A percentile compares a stretch with the other conserved stretches of the same genome.
Evolutionary conservation across 2,113 vertebrate genomes (phyloP).

Genomic region (Callipepla squamata): DNA sequence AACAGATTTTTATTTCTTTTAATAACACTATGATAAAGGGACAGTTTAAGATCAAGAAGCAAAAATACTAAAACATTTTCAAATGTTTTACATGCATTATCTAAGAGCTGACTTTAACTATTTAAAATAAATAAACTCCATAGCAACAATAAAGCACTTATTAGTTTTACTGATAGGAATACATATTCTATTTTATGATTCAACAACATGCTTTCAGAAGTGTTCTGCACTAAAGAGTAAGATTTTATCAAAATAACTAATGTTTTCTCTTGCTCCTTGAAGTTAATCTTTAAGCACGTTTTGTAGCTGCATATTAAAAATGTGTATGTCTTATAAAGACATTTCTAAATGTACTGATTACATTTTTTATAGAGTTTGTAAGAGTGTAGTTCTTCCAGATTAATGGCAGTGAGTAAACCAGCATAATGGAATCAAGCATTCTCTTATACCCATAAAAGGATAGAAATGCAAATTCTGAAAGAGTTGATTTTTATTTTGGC

Average conservation of each 20-base stretch:
- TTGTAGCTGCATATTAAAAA: neutral
- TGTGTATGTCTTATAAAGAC: neutral
- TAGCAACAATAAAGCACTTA: neutral
- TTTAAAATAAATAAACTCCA: neutral
- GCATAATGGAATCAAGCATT: neutral
- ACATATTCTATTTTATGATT: neutral
- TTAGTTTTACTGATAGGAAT: neutral
- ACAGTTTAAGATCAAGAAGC: neutral
- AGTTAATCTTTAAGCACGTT: neutral
- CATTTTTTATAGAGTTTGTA: neutral
- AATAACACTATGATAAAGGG: neutral
- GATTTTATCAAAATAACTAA: neutral
- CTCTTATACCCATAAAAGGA: neutral
- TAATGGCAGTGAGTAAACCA: neutral
- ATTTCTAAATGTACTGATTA: neutral
- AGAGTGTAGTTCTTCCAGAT: neutral
- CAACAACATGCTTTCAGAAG: neutral
- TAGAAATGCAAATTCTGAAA: neutral
- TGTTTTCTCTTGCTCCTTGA: neutral
- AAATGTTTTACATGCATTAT: neutral
- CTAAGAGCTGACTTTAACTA: neutral
- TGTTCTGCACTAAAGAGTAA: neutral
- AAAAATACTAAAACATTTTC: neutral
- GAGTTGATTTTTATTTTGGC: neutral
- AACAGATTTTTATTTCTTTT: neutral